Percentiles rank a stretch among this genome's conserved stretches.
phyloP scores from a whole-genome alignment of 1,140 invertebrate genomes.

The Oscheius sp. region DNA sequence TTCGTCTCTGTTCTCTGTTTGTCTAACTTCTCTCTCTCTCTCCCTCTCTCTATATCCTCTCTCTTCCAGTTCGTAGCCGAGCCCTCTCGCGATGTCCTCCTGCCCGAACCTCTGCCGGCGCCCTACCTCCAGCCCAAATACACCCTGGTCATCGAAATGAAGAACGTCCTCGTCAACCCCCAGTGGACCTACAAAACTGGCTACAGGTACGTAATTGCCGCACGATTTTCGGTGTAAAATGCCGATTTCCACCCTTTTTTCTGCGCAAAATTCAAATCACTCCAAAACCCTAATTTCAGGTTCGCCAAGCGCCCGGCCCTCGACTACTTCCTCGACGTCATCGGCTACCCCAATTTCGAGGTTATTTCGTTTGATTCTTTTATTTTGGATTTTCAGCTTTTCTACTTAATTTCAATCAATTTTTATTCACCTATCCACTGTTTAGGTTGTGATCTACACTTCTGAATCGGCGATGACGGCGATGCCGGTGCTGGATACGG shows the following conservation, averaged over 20 bases:
- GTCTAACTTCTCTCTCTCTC: background rate
- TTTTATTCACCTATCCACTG: background rate
- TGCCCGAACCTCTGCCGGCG: conserved; percentile 85
- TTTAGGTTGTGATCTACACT: conserved; percentile 89
- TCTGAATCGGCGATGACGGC: conserved; percentile 77
- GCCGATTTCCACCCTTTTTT: no score
- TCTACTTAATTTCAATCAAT: no score
- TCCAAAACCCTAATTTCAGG: background rate
- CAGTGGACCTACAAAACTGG: conserved; percentile 91
- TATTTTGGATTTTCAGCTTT: background rate
- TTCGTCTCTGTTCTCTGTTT: background rate
- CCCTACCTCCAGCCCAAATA: conserved; percentile 94
- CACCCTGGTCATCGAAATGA: conserved; percentile 91
- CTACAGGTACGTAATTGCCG: conserved; percentile 69
- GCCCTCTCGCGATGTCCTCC: conserved; percentile 84
- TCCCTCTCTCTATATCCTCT: background rate
- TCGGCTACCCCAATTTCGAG: conserved; percentile 79
- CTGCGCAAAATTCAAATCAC: no score
- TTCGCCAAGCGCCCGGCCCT: conserved; percentile 96
- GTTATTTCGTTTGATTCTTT: background rate
- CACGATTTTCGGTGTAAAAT: no score
- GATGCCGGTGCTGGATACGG: conserved; percentile 83
- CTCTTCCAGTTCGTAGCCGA: conserved; percentile 66
- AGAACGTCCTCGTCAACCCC: conserved; percentile 89
- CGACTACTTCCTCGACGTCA: conserved; percentile 85